Conservation (phyloP, 2,797 vertebrate genomes). For the Clarias platycephalus region DNA sequence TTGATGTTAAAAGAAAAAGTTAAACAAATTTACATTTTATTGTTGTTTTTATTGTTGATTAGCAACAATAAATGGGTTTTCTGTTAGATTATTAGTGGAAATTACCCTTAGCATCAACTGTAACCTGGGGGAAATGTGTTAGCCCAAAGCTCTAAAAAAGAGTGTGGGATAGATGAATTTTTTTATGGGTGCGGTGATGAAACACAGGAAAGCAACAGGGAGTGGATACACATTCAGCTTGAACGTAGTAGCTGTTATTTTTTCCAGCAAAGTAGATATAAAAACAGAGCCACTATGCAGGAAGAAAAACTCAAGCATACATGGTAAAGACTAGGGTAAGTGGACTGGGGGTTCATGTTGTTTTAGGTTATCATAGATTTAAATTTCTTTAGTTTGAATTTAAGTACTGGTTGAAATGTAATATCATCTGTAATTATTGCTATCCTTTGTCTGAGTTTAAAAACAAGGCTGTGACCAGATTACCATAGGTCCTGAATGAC, state of each 20-base stretch:
- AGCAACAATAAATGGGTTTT: background rate
- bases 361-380: constrained; percentile 17
- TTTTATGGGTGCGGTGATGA: constrained; percentile 48
- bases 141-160: constrained; percentile 19
- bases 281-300: constrained; percentile 10
- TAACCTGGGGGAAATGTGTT: constrained; percentile 27
- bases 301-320: background rate
- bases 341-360: constrained; percentile 17
- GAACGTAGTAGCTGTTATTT: constrained; percentile 61
- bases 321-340: constrained; percentile 24
- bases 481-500: constrained; percentile 45
- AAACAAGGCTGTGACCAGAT: constrained; percentile 15
- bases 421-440: background rate
- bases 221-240: constrained; percentile 47
- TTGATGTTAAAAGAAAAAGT: background rate
- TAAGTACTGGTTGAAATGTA: constrained; percentile 5
- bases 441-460: background rate
- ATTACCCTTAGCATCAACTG: constrained; percentile 11
- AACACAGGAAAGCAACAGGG: constrained; percentile 53
- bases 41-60: too few species aligned
- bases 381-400: constrained; percentile 11
- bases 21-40: background rate
- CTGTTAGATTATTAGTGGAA: background rate
- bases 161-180: constrained; percentile 37
- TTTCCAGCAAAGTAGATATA: constrained; percentile 46